Evolutionary conservation across 2,888 invertebrate genomes (phyloP), one percentile per base, ranked within the genome.

Genomic region (Himalopsyche tibetana): DNA sequence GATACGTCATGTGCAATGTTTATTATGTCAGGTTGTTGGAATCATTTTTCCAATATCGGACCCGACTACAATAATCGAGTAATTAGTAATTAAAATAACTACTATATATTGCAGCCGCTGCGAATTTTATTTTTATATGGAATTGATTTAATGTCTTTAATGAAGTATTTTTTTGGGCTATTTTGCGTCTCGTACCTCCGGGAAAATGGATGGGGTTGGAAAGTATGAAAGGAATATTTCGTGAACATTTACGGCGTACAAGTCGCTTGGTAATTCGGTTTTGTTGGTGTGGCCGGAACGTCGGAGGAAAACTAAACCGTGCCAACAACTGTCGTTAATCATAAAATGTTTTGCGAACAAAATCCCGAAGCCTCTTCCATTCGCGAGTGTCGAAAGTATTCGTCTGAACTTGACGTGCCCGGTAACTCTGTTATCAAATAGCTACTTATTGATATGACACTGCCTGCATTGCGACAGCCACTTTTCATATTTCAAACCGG

Each of bases 271-370:
- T 36, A 74, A 74, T 74, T 74, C 74, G 74, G 74, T 74, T 74
- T 74, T 38, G 74, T 74, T 38, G 74, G 36, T 74, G 74, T 6
- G 74, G 74, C 74, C 38, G 19, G 28, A 74, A 36, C 36, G 74
- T 15, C 51, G 12, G 51, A 51, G 51, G 4, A 15, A 51, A 74
- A 74, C 74, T 74, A 74, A 74, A 74, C 28, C 38, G 74, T 74
- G 38, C 74, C 74, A 74, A 74, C 74, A 74, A 74, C 74, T 74
- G 74, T 74, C 74, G 74, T 74, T 74, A 74, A 74, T 74, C 74
- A 74, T 74, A 74, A 74, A 74, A 74, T 74, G 74, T 74, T 74
- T 74, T 38, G 74, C 74, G 74, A 74, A 74, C 74, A 74, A 74
- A 74, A 74, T 74, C 36, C 74, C 74, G 74, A 15, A 74, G 74